Base-by-base conservation (phyloP, 2,113 vertebrate genomes). In the Semicossyphus pulcher region DNA sequence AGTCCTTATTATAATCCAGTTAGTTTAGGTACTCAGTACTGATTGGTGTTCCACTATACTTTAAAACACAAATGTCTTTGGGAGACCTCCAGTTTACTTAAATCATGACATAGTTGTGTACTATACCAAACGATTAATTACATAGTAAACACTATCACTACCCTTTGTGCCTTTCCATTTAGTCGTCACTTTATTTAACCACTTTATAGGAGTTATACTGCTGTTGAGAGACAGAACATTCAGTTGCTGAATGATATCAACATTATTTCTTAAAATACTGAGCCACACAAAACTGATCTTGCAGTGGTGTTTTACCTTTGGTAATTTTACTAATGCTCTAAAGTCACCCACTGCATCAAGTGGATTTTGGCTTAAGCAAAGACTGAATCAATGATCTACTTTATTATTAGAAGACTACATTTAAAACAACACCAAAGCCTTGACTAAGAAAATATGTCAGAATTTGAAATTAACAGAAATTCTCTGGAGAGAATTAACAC, bases 1-100 rank as follows among this genome's bases (percentile, higher is more conserved):
- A 70, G 18, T 41, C 49, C 23, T 66, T 3, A 62, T 77, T 80
- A 57, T 34, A 51, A 69, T 37, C 59, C 51, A 65, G 29, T 49
- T 5, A 41, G 21, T 36, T 23, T 15, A 20, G 34, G 12, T 57
- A 66, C 9, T n/a, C 16, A 44, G 18, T 20, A 21, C 15, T 76
- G 56, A 67, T 36, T 34, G 26, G 16, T 9, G 11, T 56, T 6
- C 28, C 14, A 29, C 4, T 53, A 20, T 21, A 3, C 20, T 49
- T 34, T 20, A 51, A 11, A 59, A 67, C n/a, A 23, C 37, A 59
- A 11, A 28, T 0, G 2, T 25, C 18, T 32, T 60, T n/a, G 34
- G 34, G 18, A 20, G 18, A 32, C 14, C 11, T 1, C n/a, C 11
- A 14, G 16, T 67, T 47, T 16, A 52, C 54, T 72, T 5, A 36